Evolutionary conservation across 2,797 vertebrate species (phyloP), one percentile per base, ranked within the genome.

Genomic region (Carcharodon carcharias): DNA sequence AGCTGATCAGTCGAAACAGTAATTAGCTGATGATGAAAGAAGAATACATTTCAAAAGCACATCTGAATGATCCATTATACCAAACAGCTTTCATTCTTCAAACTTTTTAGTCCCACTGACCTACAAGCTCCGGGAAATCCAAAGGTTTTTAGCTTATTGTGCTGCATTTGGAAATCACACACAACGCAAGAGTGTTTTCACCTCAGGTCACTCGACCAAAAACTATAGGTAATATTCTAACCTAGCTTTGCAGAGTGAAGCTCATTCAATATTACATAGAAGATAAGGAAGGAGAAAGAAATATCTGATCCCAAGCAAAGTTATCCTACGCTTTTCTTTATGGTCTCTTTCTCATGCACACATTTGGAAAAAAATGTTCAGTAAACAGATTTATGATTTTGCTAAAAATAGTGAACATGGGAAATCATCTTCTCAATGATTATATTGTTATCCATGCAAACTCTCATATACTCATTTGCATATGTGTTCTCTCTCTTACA

Each of bases 361-460:
- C 91, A 97, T 96, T 95, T 97, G 96, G 97, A 96, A 97, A 97
- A 50, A 87, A 9, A 61, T 96, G 96, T 97, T 98, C 97, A 97
- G 97, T n/a, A 80, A 89, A 89, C 87, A 85, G 6, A 85, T 85
- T 50, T 85, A 85, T 7, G 21, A 50, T 85, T 85, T 89, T 89
- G 50, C 54, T 58, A 12, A 50, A 50, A 85, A 50, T 85, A 50
- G 11, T 85, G 40, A 50, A 85, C 45, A 50, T 26, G 80, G 16
- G 82, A 85, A 50, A 85, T 85, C 5, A 4, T 45, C 45, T 50
- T 26, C 21, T 85, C 6, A 85, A 50, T 7, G 16, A 45, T 85
- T 40, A 85, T 45, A 50, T 6, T 45, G 23, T 85, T 23, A 85
- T 85, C 1, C 40, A 21, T 82, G 45, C 82, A 85, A 85, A 85